Conservation (phyloP, 2,888 invertebrate genomes). For the Plebejus melissa region DNA sequence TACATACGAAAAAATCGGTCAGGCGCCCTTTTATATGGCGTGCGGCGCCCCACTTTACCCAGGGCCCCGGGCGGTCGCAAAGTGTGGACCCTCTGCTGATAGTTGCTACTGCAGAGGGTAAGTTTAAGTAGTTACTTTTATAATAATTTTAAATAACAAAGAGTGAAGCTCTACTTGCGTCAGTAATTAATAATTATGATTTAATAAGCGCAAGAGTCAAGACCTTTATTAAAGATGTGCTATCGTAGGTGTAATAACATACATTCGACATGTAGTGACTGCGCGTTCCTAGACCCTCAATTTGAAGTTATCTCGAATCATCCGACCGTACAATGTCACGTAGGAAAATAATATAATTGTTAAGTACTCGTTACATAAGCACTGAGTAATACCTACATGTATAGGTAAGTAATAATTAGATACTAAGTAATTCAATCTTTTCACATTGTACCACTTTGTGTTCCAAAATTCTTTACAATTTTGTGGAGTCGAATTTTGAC, state of each 20-base stretch:
- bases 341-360: background rate
- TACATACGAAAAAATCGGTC: too few relatives aligned
- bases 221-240: background rate
- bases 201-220: slow-evolving; percentile 1
- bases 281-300: background rate
- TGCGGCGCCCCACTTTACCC: too few relatives aligned
- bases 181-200: background rate
- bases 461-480: background rate
- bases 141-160: background rate
- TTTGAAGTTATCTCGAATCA: slow-evolving; percentile 12
- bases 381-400: background rate
- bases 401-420: background rate
- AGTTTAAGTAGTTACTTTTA: too few relatives aligned
- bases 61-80: too few relatives aligned
- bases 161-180: background rate
- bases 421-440: background rate
- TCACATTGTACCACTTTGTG: background rate
- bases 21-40: too few relatives aligned
- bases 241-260: slow-evolving; percentile 1
- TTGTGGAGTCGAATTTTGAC: too few relatives aligned
- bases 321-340: background rate
- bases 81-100: too few relatives aligned
- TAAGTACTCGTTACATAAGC: background rate
- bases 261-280: slow-evolving; percentile 24
- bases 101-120: too few relatives aligned